Evolutionary conservation across 2,113 vertebrate genomes (phyloP), one percentile per base, ranked within the genome.

Genomic region (Scopus umbretta): DNA sequence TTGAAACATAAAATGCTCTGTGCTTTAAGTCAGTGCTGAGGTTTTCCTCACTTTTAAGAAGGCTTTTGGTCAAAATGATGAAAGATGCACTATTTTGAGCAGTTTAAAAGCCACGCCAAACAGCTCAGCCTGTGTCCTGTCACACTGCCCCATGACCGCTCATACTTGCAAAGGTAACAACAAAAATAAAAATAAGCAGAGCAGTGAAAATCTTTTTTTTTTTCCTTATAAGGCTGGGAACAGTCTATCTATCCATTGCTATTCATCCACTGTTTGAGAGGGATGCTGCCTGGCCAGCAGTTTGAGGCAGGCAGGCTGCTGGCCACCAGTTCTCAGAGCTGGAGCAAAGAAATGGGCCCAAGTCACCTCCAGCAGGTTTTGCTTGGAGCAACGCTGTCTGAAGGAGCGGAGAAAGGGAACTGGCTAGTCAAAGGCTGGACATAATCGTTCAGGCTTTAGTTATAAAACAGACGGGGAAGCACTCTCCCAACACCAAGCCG

Each of bases 141-240:
- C 12, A 7, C 13, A 61, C 14, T 36, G 36, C 13, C 43, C n/a
- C 23, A 16, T 1, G 2, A 53, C 70, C 0, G 0, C 1, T 0
- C 9, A 3, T 27, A 16, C 47, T 62, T 5, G 9, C 47, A 80
- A 76, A 62, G 27, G 25, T 50, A 85, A 58, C 19, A 50, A 40
- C 42, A 78, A 55, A 73, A 80, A 29, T 12, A 17, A 61, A 83
- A 84, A 40, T 10, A 73, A 78, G 30, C 11, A 55, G 27, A 1
- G 2, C 10, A 26, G 38, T 23, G 27, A 56, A 21, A n/a, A 32
- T 42, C 3, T 36, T n/a, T 67, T 52, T 27, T 17, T 38, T 13
- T 43, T 25, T 15, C 36, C 11, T 56, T 42, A 21, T 9, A 62
- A 78, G 29, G 29, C 65, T 12, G 42, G 26, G 9, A 84, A 52